Percentiles rank a stretch among this genome's conserved stretches.
Conservation (phyloP, 2,888 invertebrate species). For the Germaria angustata region DNA sequence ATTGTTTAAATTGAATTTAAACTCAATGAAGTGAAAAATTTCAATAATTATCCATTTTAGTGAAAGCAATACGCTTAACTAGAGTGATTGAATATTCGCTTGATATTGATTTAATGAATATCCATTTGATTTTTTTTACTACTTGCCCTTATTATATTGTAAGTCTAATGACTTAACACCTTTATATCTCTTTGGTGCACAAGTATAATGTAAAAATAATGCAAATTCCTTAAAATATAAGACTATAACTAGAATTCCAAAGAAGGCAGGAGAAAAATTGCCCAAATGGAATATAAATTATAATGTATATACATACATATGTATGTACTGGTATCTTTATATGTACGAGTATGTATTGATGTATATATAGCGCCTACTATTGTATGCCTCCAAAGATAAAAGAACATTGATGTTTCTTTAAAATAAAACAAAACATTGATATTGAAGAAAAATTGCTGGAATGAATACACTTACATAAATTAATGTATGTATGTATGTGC, state of each 20-base stretch:
- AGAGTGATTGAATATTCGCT: no score
- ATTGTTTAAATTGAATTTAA: neutral
- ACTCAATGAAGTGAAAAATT: neutral
- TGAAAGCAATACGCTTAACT: no score
- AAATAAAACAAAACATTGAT: slow-evolving; percentile 37
- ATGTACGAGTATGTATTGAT: neutral
- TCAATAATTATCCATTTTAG: no score
- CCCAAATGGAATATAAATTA: slow-evolving; percentile 49
- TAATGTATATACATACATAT: neutral
- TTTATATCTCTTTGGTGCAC: slow-evolving; percentile 9
- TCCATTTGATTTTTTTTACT: no score
- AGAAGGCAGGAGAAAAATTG: neutral
- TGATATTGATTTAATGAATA: no score
- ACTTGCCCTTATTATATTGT: neutral
- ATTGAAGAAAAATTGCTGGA: neutral
- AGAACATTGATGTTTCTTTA: slow-evolving; percentile 41
- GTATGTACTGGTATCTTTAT: neutral
- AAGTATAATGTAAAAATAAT: slow-evolving; percentile 56
- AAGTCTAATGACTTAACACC: neutral
- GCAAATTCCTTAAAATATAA: slow-evolving; percentile 55
- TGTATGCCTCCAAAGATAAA: slow-evolving; percentile 7
- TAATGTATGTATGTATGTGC: slow-evolving; percentile 14
- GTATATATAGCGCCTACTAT: slow-evolving; percentile 19
- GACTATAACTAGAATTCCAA: slow-evolving; percentile 8
- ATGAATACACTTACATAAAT: neutral